Base-by-base conservation (phyloP, 2,888 invertebrate genomes). In the Zootermopsis nevadensis region DNA sequence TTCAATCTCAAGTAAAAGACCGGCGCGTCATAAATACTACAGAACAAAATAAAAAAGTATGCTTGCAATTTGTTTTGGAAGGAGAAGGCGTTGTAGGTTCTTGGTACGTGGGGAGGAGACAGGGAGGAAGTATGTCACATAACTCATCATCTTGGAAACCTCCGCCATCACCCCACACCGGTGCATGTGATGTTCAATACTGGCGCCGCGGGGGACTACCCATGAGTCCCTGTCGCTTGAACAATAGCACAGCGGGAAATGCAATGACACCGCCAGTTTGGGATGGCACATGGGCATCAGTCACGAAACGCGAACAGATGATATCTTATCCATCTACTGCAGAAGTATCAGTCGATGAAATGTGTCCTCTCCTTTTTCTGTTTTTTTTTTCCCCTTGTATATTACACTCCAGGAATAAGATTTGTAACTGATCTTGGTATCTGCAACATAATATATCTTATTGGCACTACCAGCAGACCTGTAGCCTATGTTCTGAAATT, bases 251-350 rank as follows among this genome's bases (percentile, higher is more conserved):
- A 48, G 77, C 48, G 30, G 77, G 77, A 31, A 66, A 24, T 38
- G 33, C 55, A 82, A 48, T 66, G 82, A 77, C 77, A 82, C 66
- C 77, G 74, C 82, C 53, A 38, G 82, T 55, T 74, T 35, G 53
- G 74, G 72, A 38, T 74, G 74, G 74, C 74, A 74, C n/a, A 74
- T 10, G 74, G 38, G 19, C 38, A 74, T 74, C 74, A 35, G 74
- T 74, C 74, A 74, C 38, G 38, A 38, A 38, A 38, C n/a, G 60
- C 74, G 24, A 74, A 74, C 74, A n/a, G 74, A 74, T 74, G 74
- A 74, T 31, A 69, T 30, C 31, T 31, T 30, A 22, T 33, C 33
- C 69, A 31, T 31, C 74, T n/a, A 74, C 74, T 74, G 74, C 74
- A 38, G 74, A 38, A 74, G 24, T 24, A 24, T 27, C n/a, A 24